These are phyloP conservation scores for Butorides virescens DNA, from an alignment of 2,113 vertebrate species.

Conservation along the genomic window DNA sequence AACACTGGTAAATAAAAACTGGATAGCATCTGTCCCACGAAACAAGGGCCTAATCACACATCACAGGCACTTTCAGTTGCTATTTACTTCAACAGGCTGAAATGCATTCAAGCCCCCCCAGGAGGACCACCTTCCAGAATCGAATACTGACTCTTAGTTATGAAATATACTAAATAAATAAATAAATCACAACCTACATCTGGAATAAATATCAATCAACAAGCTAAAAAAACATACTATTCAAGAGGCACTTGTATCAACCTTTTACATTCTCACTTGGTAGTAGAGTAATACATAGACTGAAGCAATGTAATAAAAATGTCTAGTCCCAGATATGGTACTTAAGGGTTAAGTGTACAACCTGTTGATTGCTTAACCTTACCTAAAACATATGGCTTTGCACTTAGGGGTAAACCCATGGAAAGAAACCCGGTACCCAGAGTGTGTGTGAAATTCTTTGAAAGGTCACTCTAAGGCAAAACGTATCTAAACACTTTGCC, in stretches of 20 bases:
- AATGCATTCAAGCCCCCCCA: not conserved
- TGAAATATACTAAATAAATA: not conserved
- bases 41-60: not conserved
- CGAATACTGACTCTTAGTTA: not conserved
- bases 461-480: conserved; percentile 49
- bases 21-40: not conserved
- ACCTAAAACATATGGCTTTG: conserved; percentile 65
- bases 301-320: not conserved
- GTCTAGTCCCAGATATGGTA: not conserved
- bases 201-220: conserved; percentile 41
- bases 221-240: not conserved
- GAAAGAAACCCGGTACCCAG: conserved; percentile 10
- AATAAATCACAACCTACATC: not conserved
- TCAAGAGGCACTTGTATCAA: not conserved
- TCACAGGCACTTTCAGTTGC: not conserved
- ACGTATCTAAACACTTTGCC: not conserved
- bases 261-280: conserved; percentile 31
- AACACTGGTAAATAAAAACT: not conserved
- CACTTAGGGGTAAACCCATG: conserved; percentile 46
- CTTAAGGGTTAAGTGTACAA: conserved; percentile 58
- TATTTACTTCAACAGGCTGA: not conserved
- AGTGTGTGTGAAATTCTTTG: conserved; percentile 37
- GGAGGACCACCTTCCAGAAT: not conserved
- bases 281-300: not conserved
- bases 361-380: conserved; percentile 45